phyloP scores from a whole-genome alignment of 1,140 invertebrate species.

The Hermatobates lingyangjiaoensis region DNA sequence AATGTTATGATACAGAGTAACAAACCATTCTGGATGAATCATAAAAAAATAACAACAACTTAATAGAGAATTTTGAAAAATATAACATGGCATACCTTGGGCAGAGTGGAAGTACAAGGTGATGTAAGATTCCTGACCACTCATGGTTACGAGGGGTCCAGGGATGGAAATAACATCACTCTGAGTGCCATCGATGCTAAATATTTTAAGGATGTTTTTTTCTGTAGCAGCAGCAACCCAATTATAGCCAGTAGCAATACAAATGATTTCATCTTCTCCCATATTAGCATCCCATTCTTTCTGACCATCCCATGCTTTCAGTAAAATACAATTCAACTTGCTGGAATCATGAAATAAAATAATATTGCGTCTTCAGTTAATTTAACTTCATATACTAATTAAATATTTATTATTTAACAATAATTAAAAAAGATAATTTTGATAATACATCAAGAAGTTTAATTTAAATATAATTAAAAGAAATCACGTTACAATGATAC shows the following conservation, averaged over 20 bases:
- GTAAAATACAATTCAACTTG: constrained; percentile 44
- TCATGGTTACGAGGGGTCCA: constrained; percentile 48
- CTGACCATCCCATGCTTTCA: constrained; percentile 52
- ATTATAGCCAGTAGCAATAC: constrained; percentile 46
- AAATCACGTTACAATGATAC: no score
- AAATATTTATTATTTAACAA: no score
- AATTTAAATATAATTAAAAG: no score
- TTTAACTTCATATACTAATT: no score
- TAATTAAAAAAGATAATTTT: no score
- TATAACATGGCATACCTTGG: constrained; percentile 24
- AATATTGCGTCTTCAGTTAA: no score
- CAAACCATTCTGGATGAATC: background rate
- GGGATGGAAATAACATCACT: constrained; percentile 51
- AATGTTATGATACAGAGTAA: background rate
- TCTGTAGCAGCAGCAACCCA: constrained; percentile 63
- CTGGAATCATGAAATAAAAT: constrained; percentile 7
- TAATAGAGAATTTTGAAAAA: background rate
- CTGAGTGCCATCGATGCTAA: constrained; percentile 68
- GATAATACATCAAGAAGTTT: no score
- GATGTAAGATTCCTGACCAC: constrained; percentile 46
- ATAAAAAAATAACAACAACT: background rate
- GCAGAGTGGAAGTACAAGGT: constrained; percentile 58
- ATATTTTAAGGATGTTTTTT: constrained; percentile 54
- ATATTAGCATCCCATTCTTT: constrained; percentile 75
- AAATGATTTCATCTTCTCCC: constrained; percentile 53